phyloP scores from a whole-genome alignment of 2,888 invertebrate species.

The Thecocarcelia acutangulata region DNA sequence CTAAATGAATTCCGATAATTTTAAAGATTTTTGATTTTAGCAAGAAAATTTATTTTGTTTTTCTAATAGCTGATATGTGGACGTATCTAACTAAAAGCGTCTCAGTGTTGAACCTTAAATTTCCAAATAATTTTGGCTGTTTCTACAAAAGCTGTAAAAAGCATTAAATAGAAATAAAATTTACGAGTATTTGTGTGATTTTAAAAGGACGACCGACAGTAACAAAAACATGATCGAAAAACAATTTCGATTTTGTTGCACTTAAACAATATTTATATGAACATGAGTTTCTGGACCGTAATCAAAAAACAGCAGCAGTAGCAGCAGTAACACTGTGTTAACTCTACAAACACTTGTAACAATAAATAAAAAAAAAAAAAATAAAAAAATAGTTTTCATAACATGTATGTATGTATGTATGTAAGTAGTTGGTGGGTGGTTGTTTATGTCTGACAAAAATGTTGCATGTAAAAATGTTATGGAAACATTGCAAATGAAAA shows the following conservation, averaged over 20 bases:
- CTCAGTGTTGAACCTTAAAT: too few species aligned
- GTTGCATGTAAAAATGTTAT: slow-evolving; percentile 45
- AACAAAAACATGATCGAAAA: neutral
- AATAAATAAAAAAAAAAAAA: neutral
- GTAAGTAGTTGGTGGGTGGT: slow-evolving; percentile 1
- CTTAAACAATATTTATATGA: neutral
- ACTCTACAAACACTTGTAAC: neutral
- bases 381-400: neutral
- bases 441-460: slow-evolving; percentile 34
- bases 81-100: too few species aligned
- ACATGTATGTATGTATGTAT: neutral
- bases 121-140: too few species aligned
- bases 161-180: too few species aligned
- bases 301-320: too few species aligned
- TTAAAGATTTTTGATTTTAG: too few species aligned
- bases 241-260: neutral
- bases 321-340: neutral
- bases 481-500: slow-evolving; percentile 45
- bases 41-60: too few species aligned
- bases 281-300: neutral
- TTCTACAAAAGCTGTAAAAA: too few species aligned
- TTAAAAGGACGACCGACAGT: too few species aligned
- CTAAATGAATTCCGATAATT: too few species aligned
- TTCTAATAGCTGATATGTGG: too few species aligned
- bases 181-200: too few species aligned